Evolutionary conservation across 2,113 vertebrate species (phyloP).

Genomic region (Gopherus flavomarginatus): DNA sequence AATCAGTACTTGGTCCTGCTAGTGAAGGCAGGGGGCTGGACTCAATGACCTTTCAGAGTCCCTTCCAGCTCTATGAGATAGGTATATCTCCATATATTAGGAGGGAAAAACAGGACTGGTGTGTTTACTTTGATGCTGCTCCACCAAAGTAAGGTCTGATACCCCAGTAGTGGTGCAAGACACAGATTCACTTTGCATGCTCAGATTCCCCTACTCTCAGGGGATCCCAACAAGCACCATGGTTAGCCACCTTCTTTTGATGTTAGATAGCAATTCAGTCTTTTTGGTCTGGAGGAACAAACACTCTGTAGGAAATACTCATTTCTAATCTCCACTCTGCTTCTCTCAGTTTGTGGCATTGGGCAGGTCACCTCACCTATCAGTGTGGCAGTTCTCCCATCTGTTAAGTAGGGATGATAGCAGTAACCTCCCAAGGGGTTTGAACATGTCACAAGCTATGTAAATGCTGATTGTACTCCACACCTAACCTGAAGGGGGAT

Average conservation of each 20-base stretch:
- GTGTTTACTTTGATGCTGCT: neutral
- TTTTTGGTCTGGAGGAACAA: neutral
- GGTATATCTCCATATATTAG: no score
- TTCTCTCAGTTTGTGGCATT: slow-evolving; percentile 19
- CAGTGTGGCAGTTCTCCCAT: neutral
- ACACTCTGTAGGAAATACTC: neutral
- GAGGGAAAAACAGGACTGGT: neutral
- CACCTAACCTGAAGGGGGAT: neutral
- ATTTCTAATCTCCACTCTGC: neutral
- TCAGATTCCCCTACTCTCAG: neutral
- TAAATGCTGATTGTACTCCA: neutral
- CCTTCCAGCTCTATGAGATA: no score
- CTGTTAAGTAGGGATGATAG: slow-evolving; percentile 10
- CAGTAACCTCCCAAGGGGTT: neutral
- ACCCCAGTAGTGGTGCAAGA: neutral
- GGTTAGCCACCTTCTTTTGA: neutral
- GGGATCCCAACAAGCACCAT: neutral
- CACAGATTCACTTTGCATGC: neutral
- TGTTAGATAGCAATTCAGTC: neutral
- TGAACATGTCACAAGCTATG: neutral
- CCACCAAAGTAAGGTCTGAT: slow-evolving; percentile 4
- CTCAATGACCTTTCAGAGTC: no score
- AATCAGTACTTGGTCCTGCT: no score
- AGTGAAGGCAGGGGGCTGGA: no score
- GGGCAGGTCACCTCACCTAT: slow-evolving; percentile 12